phyloP scores from a whole-genome alignment of 2,797 vertebrate genomes.

The Oreochromis grahami region DNA sequence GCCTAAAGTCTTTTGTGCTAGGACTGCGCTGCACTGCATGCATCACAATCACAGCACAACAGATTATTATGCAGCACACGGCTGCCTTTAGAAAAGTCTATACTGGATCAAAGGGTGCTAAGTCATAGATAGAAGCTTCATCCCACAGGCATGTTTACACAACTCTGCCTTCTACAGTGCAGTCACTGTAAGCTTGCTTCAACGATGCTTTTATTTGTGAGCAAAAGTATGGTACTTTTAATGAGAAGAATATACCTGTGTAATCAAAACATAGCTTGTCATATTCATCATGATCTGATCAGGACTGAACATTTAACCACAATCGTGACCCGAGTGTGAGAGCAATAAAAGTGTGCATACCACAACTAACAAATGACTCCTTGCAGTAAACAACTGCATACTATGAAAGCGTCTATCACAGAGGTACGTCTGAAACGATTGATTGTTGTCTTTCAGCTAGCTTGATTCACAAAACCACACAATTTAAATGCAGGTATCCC shows the following conservation, averaged over 20 bases:
- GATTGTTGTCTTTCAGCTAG: not conserved
- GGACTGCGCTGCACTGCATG: not conserved
- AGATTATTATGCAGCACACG: slow-evolving; percentile 34
- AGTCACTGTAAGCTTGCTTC: not conserved
- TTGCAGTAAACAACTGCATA: not conserved
- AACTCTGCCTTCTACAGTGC: slow-evolving; percentile 1
- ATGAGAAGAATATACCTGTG: not conserved
- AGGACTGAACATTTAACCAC: not conserved
- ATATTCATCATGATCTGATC: not conserved
- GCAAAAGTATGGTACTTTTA: not conserved
- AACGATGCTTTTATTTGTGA: not conserved
- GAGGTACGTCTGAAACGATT: fast-evolving
- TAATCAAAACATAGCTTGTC: not conserved
- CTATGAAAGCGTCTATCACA: not conserved
- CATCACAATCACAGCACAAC: slow-evolving; percentile 11
- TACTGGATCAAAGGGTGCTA: slow-evolving; percentile 41
- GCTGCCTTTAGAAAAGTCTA: slow-evolving; percentile 39
- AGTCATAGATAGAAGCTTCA: slow-evolving; percentile 34
- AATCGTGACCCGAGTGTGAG: not conserved
- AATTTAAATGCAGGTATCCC: not conserved
- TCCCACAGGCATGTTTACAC: slow-evolving; percentile 41
- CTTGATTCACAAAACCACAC: not conserved
- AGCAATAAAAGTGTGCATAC: not conserved
- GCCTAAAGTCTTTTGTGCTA: slow-evolving; percentile 25
- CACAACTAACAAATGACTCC: not conserved